These are phyloP conservation scores for Ichneumoninae sp. DNA, from an alignment of 2,888 invertebrate species.

Conservation along the genomic window DNA sequence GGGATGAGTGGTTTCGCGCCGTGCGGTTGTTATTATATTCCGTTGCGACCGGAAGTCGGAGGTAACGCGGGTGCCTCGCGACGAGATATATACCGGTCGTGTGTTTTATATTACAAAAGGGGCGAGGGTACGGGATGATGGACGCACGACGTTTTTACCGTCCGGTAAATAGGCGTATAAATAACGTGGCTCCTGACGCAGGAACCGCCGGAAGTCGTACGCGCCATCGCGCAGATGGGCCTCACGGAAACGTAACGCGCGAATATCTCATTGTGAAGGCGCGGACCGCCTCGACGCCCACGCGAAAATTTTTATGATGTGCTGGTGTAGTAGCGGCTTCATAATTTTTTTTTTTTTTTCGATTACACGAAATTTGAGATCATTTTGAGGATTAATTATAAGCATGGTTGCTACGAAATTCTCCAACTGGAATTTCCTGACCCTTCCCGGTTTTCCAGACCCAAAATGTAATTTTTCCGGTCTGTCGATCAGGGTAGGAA, in stretches of 20 bases:
- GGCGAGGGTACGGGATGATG: slow-evolving; percentile 33
- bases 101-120: slow-evolving; percentile 33
- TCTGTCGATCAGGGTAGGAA: too few relatives aligned
- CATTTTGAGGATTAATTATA: too few relatives aligned
- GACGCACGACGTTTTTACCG: slow-evolving; percentile 35
- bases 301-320: slow-evolving; percentile 2
- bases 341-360: too few relatives aligned
- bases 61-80: slow-evolving; percentile 55
- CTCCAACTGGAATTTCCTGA: too few relatives aligned
- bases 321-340: background rate
- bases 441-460: too few relatives aligned
- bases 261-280: slow-evolving; percentile 55
- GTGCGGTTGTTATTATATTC: slow-evolving; percentile 56
- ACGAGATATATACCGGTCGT: slow-evolving; percentile 49
- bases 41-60: slow-evolving; percentile 66
- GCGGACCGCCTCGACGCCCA: slow-evolving; percentile 43
- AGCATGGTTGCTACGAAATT: too few relatives aligned
- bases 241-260: slow-evolving; percentile 44
- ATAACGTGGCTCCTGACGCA: slow-evolving; percentile 55
- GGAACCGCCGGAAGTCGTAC: slow-evolving; percentile 65
- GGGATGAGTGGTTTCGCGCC: slow-evolving; percentile 41
- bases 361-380: too few relatives aligned
- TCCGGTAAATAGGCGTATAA: slow-evolving; percentile 63
- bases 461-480: too few relatives aligned
- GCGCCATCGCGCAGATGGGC: slow-evolving; percentile 56